Evolutionary conservation across 2,888 invertebrate genomes (phyloP).

Genomic region (Andrena praecox): DNA sequence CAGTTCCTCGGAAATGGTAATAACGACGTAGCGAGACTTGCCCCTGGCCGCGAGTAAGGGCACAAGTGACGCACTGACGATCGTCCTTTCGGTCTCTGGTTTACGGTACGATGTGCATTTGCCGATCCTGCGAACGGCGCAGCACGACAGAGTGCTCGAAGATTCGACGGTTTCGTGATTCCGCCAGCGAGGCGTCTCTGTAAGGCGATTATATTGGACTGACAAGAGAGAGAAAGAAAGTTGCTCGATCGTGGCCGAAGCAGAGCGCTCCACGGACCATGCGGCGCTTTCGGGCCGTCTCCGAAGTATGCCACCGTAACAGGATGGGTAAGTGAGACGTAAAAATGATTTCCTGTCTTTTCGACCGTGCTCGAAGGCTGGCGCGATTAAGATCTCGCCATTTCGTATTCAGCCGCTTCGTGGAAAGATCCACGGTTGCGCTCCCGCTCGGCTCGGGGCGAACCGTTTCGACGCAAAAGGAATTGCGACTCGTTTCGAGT

Average conservation of each 20-base stretch:
- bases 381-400: background rate
- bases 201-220: conserved; percentile 1
- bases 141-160: conserved; percentile 7
- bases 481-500: conserved; percentile 34
- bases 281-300: conserved; percentile 16
- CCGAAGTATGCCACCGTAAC: conserved; percentile 12
- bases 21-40: conserved; percentile 44
- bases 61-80: conserved; percentile 20
- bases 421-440: conserved; percentile 2
- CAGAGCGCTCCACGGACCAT: conserved; percentile 25
- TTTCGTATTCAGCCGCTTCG: too few relatives aligned
- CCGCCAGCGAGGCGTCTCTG: background rate
- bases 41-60: conserved; percentile 32
- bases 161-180: background rate
- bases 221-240: background rate
- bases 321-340: conserved; percentile 47
- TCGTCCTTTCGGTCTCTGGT: conserved; percentile 12
- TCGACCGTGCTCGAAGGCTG: background rate
- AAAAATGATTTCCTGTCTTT: background rate
- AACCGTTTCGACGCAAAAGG: conserved; percentile 29
- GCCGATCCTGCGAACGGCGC: background rate
- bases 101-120: conserved; percentile 16
- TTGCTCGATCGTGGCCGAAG: conserved; percentile 3
- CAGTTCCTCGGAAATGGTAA: conserved; percentile 59
- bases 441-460: background rate